phyloP scores from a whole-genome alignment of 2,888 invertebrate species.

The Trichacis sp. region DNA sequence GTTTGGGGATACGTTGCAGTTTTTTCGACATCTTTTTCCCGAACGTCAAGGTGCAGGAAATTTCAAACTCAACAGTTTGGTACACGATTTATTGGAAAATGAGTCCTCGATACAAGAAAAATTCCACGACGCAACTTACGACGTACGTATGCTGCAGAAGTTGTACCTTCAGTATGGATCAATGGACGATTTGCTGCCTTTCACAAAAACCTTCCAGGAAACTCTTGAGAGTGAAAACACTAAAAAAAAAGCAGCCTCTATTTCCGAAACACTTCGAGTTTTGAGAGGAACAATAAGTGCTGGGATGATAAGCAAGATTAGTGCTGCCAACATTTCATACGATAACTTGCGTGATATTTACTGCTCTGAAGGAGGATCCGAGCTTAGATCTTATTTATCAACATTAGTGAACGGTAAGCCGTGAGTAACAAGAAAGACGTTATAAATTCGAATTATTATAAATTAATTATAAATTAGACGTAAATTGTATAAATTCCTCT shows the following conservation, averaged over 20 bases:
- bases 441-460: too few relatives aligned
- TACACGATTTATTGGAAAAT: not conserved
- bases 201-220: not conserved
- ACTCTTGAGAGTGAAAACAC: not conserved
- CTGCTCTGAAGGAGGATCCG: not conserved
- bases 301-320: not conserved
- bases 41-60: not conserved
- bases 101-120: too few relatives aligned
- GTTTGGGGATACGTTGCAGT: conserved; percentile 13
- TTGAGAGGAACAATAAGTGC: not conserved
- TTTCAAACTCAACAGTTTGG: conserved; percentile 4
- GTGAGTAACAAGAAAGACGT: too few relatives aligned
- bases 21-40: not conserved
- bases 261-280: not conserved
- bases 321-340: not conserved
- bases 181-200: not conserved
- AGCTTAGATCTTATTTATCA: too few relatives aligned
- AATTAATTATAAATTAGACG: too few relatives aligned
- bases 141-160: conserved; percentile 9
- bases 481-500: too few relatives aligned
- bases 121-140: conserved; percentile 15
- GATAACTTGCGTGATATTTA: not conserved
- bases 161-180: not conserved
- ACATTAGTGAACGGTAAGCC: too few relatives aligned
- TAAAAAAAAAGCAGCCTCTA: not conserved